Conservation (phyloP, 2,113 vertebrate genomes). For the Dasyprocta punctata region DNA sequence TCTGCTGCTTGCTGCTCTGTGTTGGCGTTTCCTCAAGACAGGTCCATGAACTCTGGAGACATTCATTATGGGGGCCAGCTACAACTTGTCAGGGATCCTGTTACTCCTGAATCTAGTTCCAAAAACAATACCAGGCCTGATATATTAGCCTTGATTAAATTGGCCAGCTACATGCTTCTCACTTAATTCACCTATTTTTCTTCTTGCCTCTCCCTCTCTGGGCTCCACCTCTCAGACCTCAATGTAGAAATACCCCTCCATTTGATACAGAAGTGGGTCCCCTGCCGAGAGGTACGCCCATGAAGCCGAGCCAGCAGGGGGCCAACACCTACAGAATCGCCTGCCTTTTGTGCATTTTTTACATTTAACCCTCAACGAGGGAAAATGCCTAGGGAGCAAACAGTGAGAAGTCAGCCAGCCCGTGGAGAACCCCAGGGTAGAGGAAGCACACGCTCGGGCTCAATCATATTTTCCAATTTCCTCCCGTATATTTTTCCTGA, state of each 20-base stretch:
- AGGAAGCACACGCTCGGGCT: not conserved
- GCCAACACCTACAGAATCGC: not conserved
- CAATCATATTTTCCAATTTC: conserved; percentile 68
- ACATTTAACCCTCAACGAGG: not conserved
- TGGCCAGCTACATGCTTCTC: conserved; percentile 77
- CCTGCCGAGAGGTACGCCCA: not conserved
- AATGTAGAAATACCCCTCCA: not conserved
- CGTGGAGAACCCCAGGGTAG: not conserved
- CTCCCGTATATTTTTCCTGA: conserved; percentile 59
- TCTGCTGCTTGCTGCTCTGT: not conserved
- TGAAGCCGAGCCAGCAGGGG: not conserved
- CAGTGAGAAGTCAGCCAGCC: not conserved
- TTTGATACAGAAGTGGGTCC: conserved; percentile 35
- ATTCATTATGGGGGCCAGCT: conserved; percentile 61
- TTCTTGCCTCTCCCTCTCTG: conserved; percentile 7
- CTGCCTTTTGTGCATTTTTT: conserved; percentile 4
- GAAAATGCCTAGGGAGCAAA: not conserved
- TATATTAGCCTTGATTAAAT: conserved; percentile 65
- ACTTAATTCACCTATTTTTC: conserved; percentile 70
- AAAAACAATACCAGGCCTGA: conserved; percentile 78
- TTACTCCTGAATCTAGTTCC: conserved; percentile 73
- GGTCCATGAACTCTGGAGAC: conserved; percentile 39
- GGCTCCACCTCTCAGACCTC: not conserved
- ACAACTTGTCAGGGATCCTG: conserved; percentile 61
- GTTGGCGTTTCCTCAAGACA: not conserved